phyloP scores from a whole-genome alignment of 2,888 invertebrate species.

The Perizoma flavofasciatum region DNA sequence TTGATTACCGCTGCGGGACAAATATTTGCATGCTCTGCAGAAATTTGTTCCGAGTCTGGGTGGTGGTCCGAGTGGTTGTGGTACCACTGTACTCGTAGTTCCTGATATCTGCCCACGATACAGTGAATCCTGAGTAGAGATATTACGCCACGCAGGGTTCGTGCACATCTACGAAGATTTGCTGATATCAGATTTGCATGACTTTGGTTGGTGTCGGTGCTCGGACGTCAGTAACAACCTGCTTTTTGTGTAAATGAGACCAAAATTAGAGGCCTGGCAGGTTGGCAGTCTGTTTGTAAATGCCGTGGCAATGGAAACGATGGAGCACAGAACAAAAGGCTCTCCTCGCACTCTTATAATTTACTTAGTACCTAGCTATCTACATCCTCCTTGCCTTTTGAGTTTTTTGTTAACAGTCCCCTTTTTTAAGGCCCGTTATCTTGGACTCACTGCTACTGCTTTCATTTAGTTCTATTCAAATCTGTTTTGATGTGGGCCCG shows the following conservation, averaged over 20 bases:
- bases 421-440: conserved; percentile 72
- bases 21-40: too few relatives aligned
- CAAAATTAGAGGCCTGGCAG: conserved; percentile 51
- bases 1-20: too few relatives aligned
- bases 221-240: neutral
- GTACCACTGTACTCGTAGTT: too few relatives aligned
- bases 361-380: conserved; percentile 58
- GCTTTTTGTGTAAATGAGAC: conserved; percentile 24
- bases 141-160: too few relatives aligned
- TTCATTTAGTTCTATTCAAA: conserved; percentile 68
- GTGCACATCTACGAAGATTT: too few relatives aligned
- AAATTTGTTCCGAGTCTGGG: too few relatives aligned
- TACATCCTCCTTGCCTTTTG: conserved; percentile 67
- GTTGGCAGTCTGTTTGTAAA: conserved; percentile 54
- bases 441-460: conserved; percentile 58
- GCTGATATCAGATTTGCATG: too few relatives aligned
- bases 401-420: conserved; percentile 69
- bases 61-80: too few relatives aligned
- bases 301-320: conserved; percentile 53
- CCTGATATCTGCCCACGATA: too few relatives aligned
- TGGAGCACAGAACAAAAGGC: conserved; percentile 65
- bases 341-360: conserved; percentile 71
- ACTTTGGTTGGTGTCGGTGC: too few relatives aligned
- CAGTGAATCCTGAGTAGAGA: too few relatives aligned
- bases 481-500: conserved; percentile 61